Evolutionary conservation across 2,113 vertebrate genomes (phyloP).

Genomic region (Tauraco erythrolophus): DNA sequence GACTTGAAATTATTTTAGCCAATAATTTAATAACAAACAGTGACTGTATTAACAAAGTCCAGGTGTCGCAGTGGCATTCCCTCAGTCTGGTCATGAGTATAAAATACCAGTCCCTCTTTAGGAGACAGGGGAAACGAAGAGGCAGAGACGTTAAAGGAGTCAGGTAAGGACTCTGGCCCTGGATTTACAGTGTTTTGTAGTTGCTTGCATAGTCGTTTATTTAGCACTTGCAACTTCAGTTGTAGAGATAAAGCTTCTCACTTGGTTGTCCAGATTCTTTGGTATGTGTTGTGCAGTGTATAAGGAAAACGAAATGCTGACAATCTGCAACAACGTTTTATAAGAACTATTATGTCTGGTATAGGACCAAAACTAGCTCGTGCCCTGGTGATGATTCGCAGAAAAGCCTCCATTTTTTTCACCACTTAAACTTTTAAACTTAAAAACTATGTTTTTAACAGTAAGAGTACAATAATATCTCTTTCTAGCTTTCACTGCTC

Average conservation of each 20-base stretch:
- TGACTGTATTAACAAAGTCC: neutral
- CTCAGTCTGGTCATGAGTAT: neutral
- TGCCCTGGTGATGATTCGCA: neutral
- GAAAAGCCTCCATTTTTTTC: neutral
- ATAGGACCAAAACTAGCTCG: neutral
- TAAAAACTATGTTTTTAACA: neutral
- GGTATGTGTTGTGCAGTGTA: neutral
- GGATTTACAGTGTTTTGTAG: neutral
- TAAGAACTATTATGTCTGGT: neutral
- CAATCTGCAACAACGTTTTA: neutral
- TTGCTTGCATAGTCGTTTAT: neutral
- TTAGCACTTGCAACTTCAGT: neutral
- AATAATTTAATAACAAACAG: neutral
- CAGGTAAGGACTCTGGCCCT: neutral
- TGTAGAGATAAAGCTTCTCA: neutral
- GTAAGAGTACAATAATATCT: neutral
- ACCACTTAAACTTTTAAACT: neutral
- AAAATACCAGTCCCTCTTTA: neutral
- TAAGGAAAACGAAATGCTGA: neutral
- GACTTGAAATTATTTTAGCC: neutral
- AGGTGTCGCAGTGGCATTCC: neutral
- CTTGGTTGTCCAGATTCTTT: neutral
- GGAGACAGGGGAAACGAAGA: neutral
- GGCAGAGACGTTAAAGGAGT: neutral
- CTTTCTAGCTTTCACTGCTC: neutral